Conservation (phyloP, 2,888 invertebrate genomes). For the Schrankia costaestrigalis region DNA sequence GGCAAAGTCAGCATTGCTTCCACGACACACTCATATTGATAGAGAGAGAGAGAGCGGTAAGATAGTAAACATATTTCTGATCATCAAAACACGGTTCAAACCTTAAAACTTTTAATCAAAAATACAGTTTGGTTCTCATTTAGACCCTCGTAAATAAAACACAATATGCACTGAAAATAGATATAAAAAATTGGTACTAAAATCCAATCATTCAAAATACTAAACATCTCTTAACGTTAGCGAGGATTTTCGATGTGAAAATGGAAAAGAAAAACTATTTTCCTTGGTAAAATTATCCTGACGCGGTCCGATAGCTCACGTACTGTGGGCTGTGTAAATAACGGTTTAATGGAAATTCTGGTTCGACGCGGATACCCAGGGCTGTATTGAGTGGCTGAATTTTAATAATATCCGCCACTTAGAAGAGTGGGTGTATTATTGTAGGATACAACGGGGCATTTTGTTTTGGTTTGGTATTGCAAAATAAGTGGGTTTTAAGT, state of each 20-base stretch:
- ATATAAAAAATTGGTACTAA: too few relatives aligned
- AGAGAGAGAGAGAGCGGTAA: too few relatives aligned
- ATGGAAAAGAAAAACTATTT: slow-evolving; percentile 53
- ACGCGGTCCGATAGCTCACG: slow-evolving; percentile 49
- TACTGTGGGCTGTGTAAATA: slow-evolving; percentile 67
- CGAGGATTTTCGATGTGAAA: slow-evolving; percentile 18
- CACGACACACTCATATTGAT: too few relatives aligned
- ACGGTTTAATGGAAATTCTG: slow-evolving; percentile 69
- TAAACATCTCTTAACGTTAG: background rate
- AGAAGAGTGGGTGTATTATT: slow-evolving; percentile 11
- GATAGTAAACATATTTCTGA: too few relatives aligned
- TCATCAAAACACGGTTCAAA: too few relatives aligned
- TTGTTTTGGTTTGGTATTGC: too few relatives aligned
- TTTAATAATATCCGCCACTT: slow-evolving; percentile 26
- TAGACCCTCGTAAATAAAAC: too few relatives aligned
- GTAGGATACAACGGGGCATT: slow-evolving; percentile 9
- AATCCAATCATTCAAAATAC: slow-evolving; percentile 13
- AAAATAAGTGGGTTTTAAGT: too few relatives aligned
- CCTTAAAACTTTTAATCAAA: too few relatives aligned
- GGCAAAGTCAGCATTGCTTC: too few relatives aligned
- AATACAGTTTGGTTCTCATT: too few relatives aligned
- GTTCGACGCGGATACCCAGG: slow-evolving; percentile 44
- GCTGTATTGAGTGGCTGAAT: slow-evolving; percentile 21
- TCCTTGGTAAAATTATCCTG: slow-evolving; percentile 54
- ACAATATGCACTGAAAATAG: too few relatives aligned